Conservation (phyloP, 2,888 invertebrate genomes). For the Sarcophaga rosellei region DNA sequence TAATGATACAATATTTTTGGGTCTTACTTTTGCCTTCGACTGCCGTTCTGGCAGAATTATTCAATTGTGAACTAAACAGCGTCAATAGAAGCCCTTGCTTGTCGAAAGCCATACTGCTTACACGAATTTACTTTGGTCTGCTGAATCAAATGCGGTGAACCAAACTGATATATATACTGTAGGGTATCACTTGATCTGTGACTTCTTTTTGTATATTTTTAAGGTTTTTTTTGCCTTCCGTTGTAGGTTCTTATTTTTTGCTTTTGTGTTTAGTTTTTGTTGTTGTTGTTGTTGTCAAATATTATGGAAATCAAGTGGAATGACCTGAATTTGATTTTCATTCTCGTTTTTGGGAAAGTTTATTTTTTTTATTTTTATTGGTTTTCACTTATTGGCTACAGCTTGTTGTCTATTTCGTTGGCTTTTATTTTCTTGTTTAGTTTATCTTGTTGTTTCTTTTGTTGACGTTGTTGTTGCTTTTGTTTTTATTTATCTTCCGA, state of each 20-base stretch:
- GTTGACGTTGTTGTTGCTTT: neutral
- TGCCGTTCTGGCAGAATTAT: no score
- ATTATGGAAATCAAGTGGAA: conserved; percentile 78
- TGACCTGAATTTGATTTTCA: conserved; percentile 72
- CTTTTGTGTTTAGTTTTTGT: neutral
- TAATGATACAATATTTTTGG: no score
- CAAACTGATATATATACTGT: no score
- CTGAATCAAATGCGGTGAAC: no score
- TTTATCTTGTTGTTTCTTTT: neutral
- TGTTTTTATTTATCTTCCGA: neutral
- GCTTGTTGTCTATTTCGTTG: conserved; percentile 13
- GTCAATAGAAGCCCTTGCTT: no score
- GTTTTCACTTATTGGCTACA: conserved; percentile 16
- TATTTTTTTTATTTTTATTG: conserved; percentile 34
- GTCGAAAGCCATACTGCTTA: no score
- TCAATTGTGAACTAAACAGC: no score
- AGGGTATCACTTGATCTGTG: neutral
- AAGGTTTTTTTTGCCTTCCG: neutral
- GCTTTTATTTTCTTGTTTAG: neutral
- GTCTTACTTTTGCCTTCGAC: no score
- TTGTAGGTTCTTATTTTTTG: conserved; percentile 15
- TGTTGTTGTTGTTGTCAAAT: conserved; percentile 68
- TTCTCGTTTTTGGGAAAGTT: no score
- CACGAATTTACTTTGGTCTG: no score
- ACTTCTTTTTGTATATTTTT: conserved; percentile 11